These are phyloP conservation scores for Beris chalybata DNA, from an alignment of 2,888 invertebrate species.

Conservation along the genomic window DNA sequence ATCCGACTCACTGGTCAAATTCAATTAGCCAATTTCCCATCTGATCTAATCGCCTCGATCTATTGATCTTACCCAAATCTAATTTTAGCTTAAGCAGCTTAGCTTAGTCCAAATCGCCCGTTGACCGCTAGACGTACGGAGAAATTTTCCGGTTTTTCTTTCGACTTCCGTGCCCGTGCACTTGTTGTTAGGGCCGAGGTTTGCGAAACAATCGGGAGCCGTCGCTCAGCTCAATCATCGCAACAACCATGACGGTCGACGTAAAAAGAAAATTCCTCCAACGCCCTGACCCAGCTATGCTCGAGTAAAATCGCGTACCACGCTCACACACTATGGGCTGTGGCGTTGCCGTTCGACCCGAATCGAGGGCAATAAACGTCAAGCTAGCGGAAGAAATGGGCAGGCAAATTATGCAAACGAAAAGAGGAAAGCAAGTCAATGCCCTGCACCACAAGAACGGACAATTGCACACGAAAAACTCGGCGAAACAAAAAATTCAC, in stretches of 20 bases:
- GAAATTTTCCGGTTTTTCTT: conserved; percentile 2
- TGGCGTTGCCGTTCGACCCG: background rate
- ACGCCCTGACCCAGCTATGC: too few relatives aligned
- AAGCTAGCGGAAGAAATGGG: conserved; percentile 1
- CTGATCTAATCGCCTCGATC: conserved; percentile 3
- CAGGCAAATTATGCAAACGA: conserved; percentile 14
- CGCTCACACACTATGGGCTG: too few relatives aligned
- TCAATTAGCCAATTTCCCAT: background rate
- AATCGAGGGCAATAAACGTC: conserved; percentile 21
- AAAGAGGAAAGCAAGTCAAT: conserved; percentile 14
- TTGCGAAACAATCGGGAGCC: background rate
- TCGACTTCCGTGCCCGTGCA: conserved; percentile 4
- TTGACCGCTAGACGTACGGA: background rate
- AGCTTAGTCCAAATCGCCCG: conserved; percentile 13
- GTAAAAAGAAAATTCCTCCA: too few relatives aligned
- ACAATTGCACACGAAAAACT: too few relatives aligned
- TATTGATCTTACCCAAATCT: conserved; percentile 12
- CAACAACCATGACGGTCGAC: too few relatives aligned
- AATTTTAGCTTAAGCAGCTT: conserved; percentile 15
- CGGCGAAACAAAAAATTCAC: too few relatives aligned
- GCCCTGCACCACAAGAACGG: background rate
- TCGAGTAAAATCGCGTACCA: too few relatives aligned
- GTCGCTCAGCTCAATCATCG: too few relatives aligned
- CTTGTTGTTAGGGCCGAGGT: background rate
- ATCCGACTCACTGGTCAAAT: too few relatives aligned